phyloP scores from a whole-genome alignment of 2,888 invertebrate genomes.

The Amaurobius ferox region DNA sequence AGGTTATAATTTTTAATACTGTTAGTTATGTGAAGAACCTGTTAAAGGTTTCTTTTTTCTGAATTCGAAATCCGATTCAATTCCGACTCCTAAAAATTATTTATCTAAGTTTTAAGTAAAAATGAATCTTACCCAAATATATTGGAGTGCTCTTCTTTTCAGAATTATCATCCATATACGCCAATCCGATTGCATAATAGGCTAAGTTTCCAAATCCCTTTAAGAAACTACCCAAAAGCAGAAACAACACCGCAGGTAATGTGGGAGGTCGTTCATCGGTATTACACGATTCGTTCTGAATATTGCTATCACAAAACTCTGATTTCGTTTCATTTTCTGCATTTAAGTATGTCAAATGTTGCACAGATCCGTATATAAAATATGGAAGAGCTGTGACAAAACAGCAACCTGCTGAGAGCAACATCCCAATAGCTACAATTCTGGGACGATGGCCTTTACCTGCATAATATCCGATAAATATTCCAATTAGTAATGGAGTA shows the following conservation, averaged over 20 bases:
- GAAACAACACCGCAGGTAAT: slow-evolving; percentile 81
- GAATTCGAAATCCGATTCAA: no score
- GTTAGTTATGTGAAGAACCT: no score
- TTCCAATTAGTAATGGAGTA: slow-evolving; percentile 54
- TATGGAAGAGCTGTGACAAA: slow-evolving; percentile 71
- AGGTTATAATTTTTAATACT: no score
- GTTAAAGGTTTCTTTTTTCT: no score
- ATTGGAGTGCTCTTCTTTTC: slow-evolving; percentile 83
- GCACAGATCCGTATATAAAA: slow-evolving; percentile 72
- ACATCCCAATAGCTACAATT: slow-evolving; percentile 64
- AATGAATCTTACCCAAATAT: slow-evolving; percentile 82
- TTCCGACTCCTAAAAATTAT: no score
- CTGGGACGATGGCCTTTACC: slow-evolving; percentile 70
- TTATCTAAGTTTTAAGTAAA: no score
- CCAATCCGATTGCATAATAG: slow-evolving; percentile 83
- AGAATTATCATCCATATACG: slow-evolving; percentile 84
- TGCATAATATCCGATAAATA: slow-evolving; percentile 73
- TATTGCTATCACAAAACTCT: slow-evolving; percentile 16
- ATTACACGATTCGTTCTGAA: slow-evolving; percentile 16
- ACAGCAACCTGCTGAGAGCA: slow-evolving; percentile 59
- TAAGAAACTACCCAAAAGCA: slow-evolving; percentile 84
- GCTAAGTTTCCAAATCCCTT: slow-evolving; percentile 84
- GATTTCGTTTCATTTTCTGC: slow-evolving; percentile 26
- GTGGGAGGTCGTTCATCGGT: slow-evolving; percentile 25
- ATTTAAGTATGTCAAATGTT: slow-evolving; percentile 24